Evolutionary conservation across 2,797 vertebrate genomes (phyloP).

Genomic region (Carapus acus): DNA sequence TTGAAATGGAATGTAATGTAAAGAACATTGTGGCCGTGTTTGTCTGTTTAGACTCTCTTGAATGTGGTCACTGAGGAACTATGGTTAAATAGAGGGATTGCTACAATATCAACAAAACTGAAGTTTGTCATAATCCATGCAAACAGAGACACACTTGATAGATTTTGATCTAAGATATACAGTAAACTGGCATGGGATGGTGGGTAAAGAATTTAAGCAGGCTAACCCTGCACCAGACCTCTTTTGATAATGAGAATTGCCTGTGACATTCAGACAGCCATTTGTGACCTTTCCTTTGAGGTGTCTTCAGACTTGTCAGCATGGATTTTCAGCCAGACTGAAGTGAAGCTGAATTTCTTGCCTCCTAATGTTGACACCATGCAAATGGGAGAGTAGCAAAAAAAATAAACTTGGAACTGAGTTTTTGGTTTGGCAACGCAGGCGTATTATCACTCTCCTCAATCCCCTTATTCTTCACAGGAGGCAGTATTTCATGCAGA

Average conservation of each 20-base stretch:
- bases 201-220: constrained; percentile 8
- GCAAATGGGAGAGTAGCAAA: constrained; percentile 30
- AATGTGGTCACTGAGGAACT: constrained; percentile 39
- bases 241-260: constrained; percentile 39
- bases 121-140: constrained; percentile 26
- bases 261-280: constrained; percentile 49
- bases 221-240: constrained; percentile 17
- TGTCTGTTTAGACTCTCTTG: constrained; percentile 39
- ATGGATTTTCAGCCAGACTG: constrained; percentile 50
- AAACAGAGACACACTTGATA: background rate
- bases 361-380: constrained; percentile 52
- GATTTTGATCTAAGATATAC: constrained; percentile 7
- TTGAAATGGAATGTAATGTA: constrained; percentile 44
- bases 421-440: constrained; percentile 23
- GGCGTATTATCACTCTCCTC: constrained; percentile 34
- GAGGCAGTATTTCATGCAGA: constrained; percentile 11
- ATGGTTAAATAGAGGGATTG: constrained; percentile 46
- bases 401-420: constrained; percentile 35
- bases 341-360: constrained; percentile 58
- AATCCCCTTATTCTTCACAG: constrained; percentile 32
- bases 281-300: constrained; percentile 61
- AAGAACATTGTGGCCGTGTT: constrained; percentile 43
- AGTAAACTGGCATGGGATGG: constrained; percentile 7
- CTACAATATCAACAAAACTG: constrained; percentile 19
- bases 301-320: constrained; percentile 55